Conservation (phyloP, 2,797 vertebrate species). For the Monodelphis domestica region DNA sequence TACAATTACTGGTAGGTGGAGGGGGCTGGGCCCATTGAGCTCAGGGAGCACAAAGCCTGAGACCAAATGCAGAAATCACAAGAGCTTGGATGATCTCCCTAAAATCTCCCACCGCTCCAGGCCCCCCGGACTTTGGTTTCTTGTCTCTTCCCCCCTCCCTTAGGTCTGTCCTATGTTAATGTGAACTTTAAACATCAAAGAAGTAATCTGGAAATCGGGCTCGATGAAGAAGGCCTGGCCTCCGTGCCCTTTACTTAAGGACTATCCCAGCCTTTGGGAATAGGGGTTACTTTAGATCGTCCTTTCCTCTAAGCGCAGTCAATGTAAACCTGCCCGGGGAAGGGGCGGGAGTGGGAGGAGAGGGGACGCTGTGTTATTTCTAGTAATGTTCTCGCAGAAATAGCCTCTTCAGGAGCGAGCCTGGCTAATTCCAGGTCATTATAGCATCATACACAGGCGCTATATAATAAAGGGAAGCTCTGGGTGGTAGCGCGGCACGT, state of each 20-base stretch:
- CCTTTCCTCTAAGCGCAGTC: conserved; percentile 72
- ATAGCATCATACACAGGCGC: not conserved
- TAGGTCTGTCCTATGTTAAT: conserved; percentile 78
- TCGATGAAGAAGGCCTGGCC: conserved; percentile 56
- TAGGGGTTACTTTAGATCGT: conserved; percentile 75
- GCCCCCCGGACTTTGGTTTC: not conserved
- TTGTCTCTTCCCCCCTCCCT: not conserved
- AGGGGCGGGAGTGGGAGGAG: not conserved
- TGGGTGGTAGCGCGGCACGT: not conserved
- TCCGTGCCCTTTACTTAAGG: conserved; percentile 78
- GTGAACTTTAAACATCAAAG: conserved; percentile 80
- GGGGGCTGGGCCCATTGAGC: not conserved
- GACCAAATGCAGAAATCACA: not conserved
- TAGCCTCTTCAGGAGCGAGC: conserved; percentile 23
- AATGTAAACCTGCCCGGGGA: conserved; percentile 60
- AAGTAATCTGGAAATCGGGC: conserved; percentile 75
- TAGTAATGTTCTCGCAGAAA: conserved; percentile 30
- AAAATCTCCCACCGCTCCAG: not conserved
- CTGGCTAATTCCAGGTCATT: conserved; percentile 48
- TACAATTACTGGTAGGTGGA: conserved; percentile 96
- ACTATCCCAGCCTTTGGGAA: conserved; percentile 66
- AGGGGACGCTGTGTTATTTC: conserved; percentile 52
- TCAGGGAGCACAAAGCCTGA: too few relatives aligned
- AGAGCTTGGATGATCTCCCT: not conserved
- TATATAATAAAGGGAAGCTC: conserved; percentile 12